Percentiles rank a stretch among this genome's conserved stretches.
Evolutionary conservation across 2,888 invertebrate genomes (phyloP).

Genomic region (Melanargia galathea): DNA sequence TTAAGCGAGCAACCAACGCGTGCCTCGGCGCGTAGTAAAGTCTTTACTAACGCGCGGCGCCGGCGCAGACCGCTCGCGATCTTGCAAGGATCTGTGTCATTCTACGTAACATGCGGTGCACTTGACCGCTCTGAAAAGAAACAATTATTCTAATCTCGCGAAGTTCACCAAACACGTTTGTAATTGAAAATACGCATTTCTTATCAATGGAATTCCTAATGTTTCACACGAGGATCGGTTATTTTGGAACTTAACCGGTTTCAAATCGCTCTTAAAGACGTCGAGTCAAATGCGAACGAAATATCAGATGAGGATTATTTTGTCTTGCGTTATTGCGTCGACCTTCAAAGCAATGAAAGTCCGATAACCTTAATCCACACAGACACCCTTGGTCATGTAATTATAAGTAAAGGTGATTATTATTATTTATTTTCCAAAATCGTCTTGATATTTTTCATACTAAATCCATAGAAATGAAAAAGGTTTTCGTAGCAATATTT

Average conservation of each 20-base stretch:
- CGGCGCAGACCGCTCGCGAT: constrained; percentile 49
- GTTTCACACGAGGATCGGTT: constrained; percentile 3
- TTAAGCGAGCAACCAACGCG: constrained; percentile 42
- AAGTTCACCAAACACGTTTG: constrained; percentile 29
- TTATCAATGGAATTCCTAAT: constrained; percentile 5
- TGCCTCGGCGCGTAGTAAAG: constrained; percentile 43
- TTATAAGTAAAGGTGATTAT: background rate
- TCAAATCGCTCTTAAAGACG: background rate
- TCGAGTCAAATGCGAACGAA: constrained; percentile 10
- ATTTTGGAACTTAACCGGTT: constrained; percentile 19
- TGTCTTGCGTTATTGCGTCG: constrained; percentile 13
- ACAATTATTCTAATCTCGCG: constrained; percentile 42
- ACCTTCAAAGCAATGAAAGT: constrained; percentile 33
- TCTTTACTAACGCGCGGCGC: constrained; percentile 55
- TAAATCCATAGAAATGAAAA: background rate
- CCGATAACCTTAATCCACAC: constrained; percentile 26
- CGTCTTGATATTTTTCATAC: background rate
- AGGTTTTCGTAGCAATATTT: background rate
- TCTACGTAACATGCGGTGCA: constrained; percentile 52
- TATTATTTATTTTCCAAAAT: background rate
- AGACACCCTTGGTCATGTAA: constrained; percentile 1
- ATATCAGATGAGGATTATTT: constrained; percentile 14
- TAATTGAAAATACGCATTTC: background rate
- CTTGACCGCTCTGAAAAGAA: constrained; percentile 46
- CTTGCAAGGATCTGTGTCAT: constrained; percentile 62